Base-by-base conservation (phyloP, 35 echinoderm and acorn worm species). In the Apostichopus californicus region DNA sequence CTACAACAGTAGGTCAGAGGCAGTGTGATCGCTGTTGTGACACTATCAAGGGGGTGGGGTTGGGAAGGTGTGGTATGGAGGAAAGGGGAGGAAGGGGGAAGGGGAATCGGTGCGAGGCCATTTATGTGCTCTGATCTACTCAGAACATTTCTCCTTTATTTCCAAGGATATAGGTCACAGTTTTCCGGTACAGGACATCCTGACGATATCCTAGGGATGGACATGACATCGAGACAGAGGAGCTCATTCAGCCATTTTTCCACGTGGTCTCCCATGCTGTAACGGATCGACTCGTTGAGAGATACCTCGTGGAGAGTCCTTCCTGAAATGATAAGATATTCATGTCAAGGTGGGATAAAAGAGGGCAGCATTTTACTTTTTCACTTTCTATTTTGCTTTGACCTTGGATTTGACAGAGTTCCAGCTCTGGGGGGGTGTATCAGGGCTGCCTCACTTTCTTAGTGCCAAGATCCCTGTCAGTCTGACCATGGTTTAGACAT, bases 101-200 rank as follows among this genome's bases (percentile, higher is more conserved):
- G 58, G 58, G 58, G 58, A 12, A 61, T 46, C 8, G 8, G 58
- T 9, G 12, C 58, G 0, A 61, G 6, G 58, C 58, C 12, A 61
- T 61, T 1, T 61, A 61, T 5, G 12, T 1, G 58, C 11, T 61
- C 58, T 12, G 12, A 61, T 61, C 58, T 61, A 12, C 58, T 61
- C 7, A 61, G 58, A 61, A 61, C 58, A 61, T 61, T 8, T 2
- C 7, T 9, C 12, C 6, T 56, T 83, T 5, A 66, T 46, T 46
- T 65, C 46, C 95, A 94, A 99, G 97, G 97, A 99, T 99, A 96
- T 99, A 99, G 87, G 25, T 99, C 93, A 92, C 97, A 99, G 84
- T 94, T 93, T 63, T 96, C 86, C 11, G 97, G 97, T 15, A 99
- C 52, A 26, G 97, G 97, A 72, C 97, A 98, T 68, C 97, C 97